Conservation (phyloP, 2,888 invertebrate genomes). For the Ditylenchus weischeri region DNA sequence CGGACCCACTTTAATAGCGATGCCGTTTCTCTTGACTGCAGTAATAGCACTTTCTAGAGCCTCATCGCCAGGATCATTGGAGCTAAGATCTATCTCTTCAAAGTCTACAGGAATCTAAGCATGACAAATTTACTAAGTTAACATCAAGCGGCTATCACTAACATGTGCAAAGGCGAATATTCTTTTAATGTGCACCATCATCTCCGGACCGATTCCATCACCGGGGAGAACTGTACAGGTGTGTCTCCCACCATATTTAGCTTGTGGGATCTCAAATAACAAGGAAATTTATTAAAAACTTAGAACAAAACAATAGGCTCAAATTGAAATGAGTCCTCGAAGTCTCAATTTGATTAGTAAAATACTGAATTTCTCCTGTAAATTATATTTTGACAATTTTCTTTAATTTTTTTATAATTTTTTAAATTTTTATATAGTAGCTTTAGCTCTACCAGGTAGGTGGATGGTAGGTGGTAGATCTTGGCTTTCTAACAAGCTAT, state of each 20-base stretch:
- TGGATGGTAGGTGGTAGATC: too few relatives aligned
- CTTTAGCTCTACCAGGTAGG: too few relatives aligned
- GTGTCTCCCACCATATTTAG: constrained; percentile 39
- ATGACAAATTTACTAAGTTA: neutral
- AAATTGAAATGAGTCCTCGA: too few relatives aligned
- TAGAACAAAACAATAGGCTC: too few relatives aligned
- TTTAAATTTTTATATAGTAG: too few relatives aligned
- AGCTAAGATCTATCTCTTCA: constrained; percentile 71
- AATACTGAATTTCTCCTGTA: too few relatives aligned
- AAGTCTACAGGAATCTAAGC: constrained; percentile 91
- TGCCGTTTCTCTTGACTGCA: constrained; percentile 90
- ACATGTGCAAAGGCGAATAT: constrained; percentile 66
- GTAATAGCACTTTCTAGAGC: constrained; percentile 88
- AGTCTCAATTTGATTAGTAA: too few relatives aligned
- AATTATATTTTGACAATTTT: too few relatives aligned
- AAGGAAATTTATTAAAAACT: neutral
- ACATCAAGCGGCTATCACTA: constrained; percentile 17
- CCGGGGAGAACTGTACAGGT: constrained; percentile 60
- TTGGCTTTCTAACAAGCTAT: too few relatives aligned
- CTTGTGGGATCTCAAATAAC: constrained; percentile 27
- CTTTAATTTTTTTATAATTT: too few relatives aligned
- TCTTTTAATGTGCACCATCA: constrained; percentile 85
- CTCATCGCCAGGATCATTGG: constrained; percentile 74
- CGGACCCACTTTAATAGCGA: constrained; percentile 72
- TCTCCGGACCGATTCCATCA: constrained; percentile 56